Base-by-base conservation (phyloP, 2,113 vertebrate species). In the Phoxinus phoxinus region DNA sequence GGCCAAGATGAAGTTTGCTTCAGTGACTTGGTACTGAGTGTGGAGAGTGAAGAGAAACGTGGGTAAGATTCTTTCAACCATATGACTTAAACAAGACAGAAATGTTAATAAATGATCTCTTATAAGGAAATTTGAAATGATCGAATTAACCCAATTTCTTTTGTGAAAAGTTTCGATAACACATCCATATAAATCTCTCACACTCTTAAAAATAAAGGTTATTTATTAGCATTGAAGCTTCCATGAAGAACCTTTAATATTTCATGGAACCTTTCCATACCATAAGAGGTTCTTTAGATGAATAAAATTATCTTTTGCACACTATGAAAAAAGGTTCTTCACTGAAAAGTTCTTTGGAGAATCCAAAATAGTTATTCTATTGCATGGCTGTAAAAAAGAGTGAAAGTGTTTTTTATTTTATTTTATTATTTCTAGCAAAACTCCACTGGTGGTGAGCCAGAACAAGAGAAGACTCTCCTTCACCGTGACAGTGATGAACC, bases 1-100 rank as follows among this genome's bases (percentile, higher is more conserved):
- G 96, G 96, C 73, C 91, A 93, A 30, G 96, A 97, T 88, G 94
- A 95, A 27, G 58, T 95, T 48, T 97, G 96, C 88, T 85, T 91
- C 67, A 93, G 94, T 69, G 95, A 97, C 85, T 92, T 97, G 84
- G 90, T 92, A 78, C 89, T 97, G 59, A 89, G 86, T 2, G 93
- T 95, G 86, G 90, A 92, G 25, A 92, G 23, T 91, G 69, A 84
- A 6, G 46, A 88, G 86, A 78, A 77, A 81, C 59, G 67, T 90
- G 71, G 92, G 96, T 97, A 93, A 79, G 84, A 67, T 48, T 81
- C 15, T 19, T 9, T 41, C 32, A 15, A 59, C 12, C 9, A 35
- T 35, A 56, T 23, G 75, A 58, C 48, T 17, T 37, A 71, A 72
- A 75, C 25, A 21, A 12, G 12, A 3, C 41, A 75, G 19, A 19